Base-by-base conservation (phyloP, 2,888 invertebrate genomes). In the Halictus quadricinctus region DNA sequence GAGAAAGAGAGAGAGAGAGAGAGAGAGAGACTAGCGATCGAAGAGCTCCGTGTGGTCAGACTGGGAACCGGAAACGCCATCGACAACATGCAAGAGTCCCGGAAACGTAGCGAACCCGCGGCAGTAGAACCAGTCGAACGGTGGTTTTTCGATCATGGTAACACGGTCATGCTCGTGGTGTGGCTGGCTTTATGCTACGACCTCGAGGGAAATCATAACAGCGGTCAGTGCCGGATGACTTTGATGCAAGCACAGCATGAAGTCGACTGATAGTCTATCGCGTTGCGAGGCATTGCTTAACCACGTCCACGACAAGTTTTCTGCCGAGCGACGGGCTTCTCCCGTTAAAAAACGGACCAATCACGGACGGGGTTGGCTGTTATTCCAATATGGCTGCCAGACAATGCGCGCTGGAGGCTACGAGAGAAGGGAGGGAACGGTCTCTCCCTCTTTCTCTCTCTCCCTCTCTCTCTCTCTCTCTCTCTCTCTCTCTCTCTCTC, bases 311-410 rank as follows among this genome's bases (percentile, higher is more conserved):
- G 88, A 78, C 81, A 81, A 82, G 88, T 88, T 89, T 90, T 89
- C 88, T 89, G 83, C 87, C 84, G 76, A 72, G 90, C 81, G 86
- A 90, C 89, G 89, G 89, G 90, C 79, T 54, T 90, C 90, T 74
- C 90, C 60, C 89, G 89, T 93, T 91, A 92, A 93, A 93, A 93
- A 94, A 93, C 92, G 90, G 92, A 94, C 94, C 94, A 94, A 94
- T 94, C 93, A 89, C 91, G 91, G 91, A 87, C 90, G 91, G 91
- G 92, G 92, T 92, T 93, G 91, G 92, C 92, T 93, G 91, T 92
- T 91, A 92, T 90, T 93, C 93, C 93, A 94, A 93, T 91, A 94
- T 94, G 94, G 94, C 94, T 93, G 94, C 93, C 91, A 90, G 93
- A 93, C 93, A 94, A 94, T 94, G 91, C 92, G 92, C 92, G 91